Conservation (phyloP, 2,797 vertebrate genomes). For the Crocodylus rhombifer region DNA sequence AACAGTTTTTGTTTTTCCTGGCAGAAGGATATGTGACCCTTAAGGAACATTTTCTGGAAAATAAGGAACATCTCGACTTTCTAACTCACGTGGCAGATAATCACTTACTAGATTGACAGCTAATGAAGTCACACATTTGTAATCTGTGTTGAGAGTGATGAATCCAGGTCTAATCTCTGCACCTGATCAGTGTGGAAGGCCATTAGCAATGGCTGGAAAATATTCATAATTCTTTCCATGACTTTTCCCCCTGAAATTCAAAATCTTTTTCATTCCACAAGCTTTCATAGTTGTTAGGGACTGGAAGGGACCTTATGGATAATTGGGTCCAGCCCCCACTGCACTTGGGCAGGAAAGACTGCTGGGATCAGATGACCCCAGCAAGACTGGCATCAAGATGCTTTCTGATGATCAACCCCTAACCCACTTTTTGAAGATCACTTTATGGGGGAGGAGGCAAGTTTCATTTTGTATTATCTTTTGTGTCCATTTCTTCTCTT, state of each 20-base stretch:
- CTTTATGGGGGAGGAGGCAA: too few species aligned
- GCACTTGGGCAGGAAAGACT: too few species aligned
- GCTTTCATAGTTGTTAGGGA: background rate
- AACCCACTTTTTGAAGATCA: background rate
- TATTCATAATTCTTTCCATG: background rate
- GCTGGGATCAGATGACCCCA: too few species aligned
- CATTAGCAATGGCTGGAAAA: background rate
- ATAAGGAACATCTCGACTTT: background rate
- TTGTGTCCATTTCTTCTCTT: background rate
- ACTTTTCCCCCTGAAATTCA: background rate
- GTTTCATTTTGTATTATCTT: too few species aligned
- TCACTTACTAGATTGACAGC: background rate
- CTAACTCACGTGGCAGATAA: background rate
- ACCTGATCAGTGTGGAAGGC: background rate
- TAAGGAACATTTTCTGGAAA: background rate
- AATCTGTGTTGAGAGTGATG: background rate
- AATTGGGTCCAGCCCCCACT: too few species aligned
- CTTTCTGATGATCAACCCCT: too few species aligned
- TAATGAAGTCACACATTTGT: background rate
- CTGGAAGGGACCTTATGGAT: too few species aligned
- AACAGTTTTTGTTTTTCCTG: background rate
- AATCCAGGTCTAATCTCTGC: background rate
- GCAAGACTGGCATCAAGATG: too few species aligned
- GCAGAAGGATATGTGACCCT: background rate
- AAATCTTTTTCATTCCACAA: fast-evolving